Evolutionary conservation across 2,797 vertebrate genomes (phyloP), one percentile per base, ranked within the genome.

Genomic region (Rhynchonycteris naso): DNA sequence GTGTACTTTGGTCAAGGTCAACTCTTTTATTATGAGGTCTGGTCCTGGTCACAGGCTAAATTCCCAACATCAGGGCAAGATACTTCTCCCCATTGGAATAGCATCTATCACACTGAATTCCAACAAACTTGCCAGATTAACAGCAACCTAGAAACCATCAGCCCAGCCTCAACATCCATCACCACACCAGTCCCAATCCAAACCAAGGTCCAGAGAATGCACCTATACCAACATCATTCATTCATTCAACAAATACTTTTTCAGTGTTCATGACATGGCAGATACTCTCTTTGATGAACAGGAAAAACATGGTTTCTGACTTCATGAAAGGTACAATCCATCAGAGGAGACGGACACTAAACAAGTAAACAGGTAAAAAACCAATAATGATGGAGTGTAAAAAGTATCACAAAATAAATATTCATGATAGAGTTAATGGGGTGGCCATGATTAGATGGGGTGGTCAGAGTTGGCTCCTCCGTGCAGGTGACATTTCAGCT

Each of bases 351-450:
- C 22, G 86, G 79, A 68, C 26, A 52, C n/a, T 21, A 80, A 95
- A 59, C 22, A 84, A 93, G 72, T 30, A 74, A 90, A 94, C 35
- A 80, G 38, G 18, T 56, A 83, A 63, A 50, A 94, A 81, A 79
- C 79, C 78, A 78, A 21, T n/a, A 84, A 75, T 58, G 79, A 69
- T n/a, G 52, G 21, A 63, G 35, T 50, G 7, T 88, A 28, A 87
- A 86, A 93, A 95, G 50, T 61, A 35, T 59, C 76, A 68, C 63
- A 69, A 72, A 80, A 90, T 33, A 38, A 92, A 56, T 56, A 71
- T 63, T 82, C 43, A 10, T 26, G 2, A 30, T 1, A 82, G 72
- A 85, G 38, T 82, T 66, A 82, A 61, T 10, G 38, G 22, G 50
- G 19, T 68, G 61, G 63, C 52, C 84, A n/a, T 59, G 58, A 65